phyloP scores from a whole-genome alignment of 2,888 invertebrate species.

The Megamerina dolium region DNA sequence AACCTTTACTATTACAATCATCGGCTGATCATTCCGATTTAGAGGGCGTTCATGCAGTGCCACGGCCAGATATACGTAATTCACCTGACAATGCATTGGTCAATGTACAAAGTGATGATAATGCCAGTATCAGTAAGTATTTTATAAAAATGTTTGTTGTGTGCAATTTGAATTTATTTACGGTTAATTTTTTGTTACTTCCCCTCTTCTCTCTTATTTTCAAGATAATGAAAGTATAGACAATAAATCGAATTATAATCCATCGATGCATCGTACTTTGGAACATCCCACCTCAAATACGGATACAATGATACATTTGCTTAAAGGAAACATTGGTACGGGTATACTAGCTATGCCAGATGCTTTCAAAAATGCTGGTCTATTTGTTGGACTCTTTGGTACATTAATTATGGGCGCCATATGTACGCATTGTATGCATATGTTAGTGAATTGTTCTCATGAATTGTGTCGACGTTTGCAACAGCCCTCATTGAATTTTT shows the following conservation, averaged over 20 bases:
- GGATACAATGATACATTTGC: conserved; percentile 67
- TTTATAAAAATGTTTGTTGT: background rate
- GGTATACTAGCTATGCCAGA: conserved; percentile 97
- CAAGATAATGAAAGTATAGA: conserved; percentile 25
- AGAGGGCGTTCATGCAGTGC: conserved; percentile 29
- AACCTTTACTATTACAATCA: conserved; percentile 57
- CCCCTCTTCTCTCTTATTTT: too few species aligned
- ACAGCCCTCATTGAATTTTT: conserved; percentile 66
- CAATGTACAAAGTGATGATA: conserved; percentile 47
- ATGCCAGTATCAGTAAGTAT: conserved; percentile 35
- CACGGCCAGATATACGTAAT: conserved; percentile 44
- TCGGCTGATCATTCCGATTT: conserved; percentile 31
- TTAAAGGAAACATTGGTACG: conserved; percentile 77
- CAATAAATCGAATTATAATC: conserved; percentile 51
- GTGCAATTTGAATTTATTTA: background rate
- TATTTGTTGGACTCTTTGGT: conserved; percentile 76
- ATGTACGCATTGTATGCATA: conserved; percentile 91
- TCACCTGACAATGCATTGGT: conserved; percentile 50
- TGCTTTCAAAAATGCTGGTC: conserved; percentile 85
- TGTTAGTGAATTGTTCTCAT: conserved; percentile 68
- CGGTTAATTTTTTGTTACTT: too few species aligned
- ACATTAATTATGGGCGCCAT: conserved; percentile 78
- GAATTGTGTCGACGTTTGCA: conserved; percentile 66
- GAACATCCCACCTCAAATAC: conserved; percentile 77
- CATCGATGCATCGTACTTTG: conserved; percentile 61